Base-by-base conservation (phyloP, 2,113 vertebrate genomes). In the Bucco capensis region DNA sequence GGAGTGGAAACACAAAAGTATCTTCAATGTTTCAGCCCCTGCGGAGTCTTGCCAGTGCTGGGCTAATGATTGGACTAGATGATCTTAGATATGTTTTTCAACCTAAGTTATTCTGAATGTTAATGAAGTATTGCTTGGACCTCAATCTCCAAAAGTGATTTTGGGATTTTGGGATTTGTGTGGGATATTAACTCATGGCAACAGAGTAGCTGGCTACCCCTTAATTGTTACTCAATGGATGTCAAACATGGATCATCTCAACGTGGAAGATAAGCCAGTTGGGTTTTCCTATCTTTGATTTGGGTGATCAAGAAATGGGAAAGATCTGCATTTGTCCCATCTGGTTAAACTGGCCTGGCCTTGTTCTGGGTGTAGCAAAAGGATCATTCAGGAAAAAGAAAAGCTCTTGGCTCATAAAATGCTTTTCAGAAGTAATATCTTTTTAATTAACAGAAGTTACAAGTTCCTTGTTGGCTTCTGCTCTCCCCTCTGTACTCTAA, bases 231-330 rank as follows among this genome's bases (percentile, higher is more conserved):
- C 7, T 28, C 35, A 28, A 17, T 8, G 30, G 31, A 33, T 65
- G 3, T 33, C 21, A 51, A 46, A 7, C 11, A 1, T 6, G 38
- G 46, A 6, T 22, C 30, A 16, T 47, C 65, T 65, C 0, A 0
- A 18, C 5, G 24, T 1, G 56, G 18, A 46, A 28, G 61, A 8
- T 3, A 33, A 61, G 31, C 69, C 7, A 0, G 9, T 21, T 6
- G 30, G 57, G 51, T 53, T 8, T 35, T 18, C 16, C 1, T 5
- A 1, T 5, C 64, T 53, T 40, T 7, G 53, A 2, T 35, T 11
- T 19, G n/a, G 40, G 23, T 1, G 5, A 31, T 27, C 37, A 22
- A 67, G 74, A 24, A 38, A 6, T 14, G 7, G 38, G 37, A 57
- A 4, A 3, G 8, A 19, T 31, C 49, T 5, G 1, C 19, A 1